Evolutionary conservation across 2,888 invertebrate species (phyloP), one percentile per base, ranked within the genome.

Genomic region (Pteria penguin): DNA sequence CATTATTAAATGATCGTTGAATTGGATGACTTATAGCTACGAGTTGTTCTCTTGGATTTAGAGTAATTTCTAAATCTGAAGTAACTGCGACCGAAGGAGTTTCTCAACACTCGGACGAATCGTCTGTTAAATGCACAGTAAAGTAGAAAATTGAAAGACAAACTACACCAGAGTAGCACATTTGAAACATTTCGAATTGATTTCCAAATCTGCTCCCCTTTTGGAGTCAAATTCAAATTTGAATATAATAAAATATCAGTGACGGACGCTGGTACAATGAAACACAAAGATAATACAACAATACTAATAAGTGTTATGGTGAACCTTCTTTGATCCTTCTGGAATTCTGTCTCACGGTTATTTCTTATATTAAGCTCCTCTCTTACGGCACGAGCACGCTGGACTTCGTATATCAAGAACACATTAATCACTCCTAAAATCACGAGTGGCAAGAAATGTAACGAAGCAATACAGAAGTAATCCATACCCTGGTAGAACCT

Each of bases 71-170:
- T 55, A 1, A 68, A n/a, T 33, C 57, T 55, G 26, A 52, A 29
- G 33, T 29, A 57, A 1, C 68, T 57, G 31, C 32, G 55, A 27
- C 57, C 68, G 4, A 68, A 26, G 4, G 52, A 45, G 32, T 68
- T 31, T 29, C 29, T 68, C n/a, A 68, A 26, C 3, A 68, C 85
- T n/a, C 73, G 67, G 1, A 84, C 75, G 74, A 86, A 88, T 70
- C 87, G 85, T 62, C 76, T 76, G 78, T 88, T 91, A 70, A 90
- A 90, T 60, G 88, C 86, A 77, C 90, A 90, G 80, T 90, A 91
- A 33, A 90, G 78, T 36, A 90, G 80, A 72, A 90, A 91, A 72
- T 90, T 91, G 5, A 90, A 77, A 2, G 90, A 88, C 8, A 86
- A 78, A 68, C 90, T 90, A 54, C 86, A 75, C 72, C 84, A 85